Percentiles rank a stretch among this genome's conserved stretches.
phyloP scores from a whole-genome alignment of 2,113 vertebrate species.

The Lepus timidus region DNA sequence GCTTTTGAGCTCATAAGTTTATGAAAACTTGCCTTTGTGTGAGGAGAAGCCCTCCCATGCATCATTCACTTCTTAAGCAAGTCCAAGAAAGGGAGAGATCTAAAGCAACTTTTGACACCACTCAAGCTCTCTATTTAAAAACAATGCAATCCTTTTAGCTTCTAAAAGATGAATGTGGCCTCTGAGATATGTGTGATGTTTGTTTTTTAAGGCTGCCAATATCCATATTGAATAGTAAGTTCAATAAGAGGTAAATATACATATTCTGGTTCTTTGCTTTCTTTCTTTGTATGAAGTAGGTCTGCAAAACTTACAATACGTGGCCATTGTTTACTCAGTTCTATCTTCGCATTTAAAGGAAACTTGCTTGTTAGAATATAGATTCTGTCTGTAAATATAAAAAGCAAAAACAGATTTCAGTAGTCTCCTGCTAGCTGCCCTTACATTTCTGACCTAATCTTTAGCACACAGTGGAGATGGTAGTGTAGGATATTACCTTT shows the following conservation, averaged over 20 bases:
- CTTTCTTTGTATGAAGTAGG: conserved; percentile 17
- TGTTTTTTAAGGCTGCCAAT: conserved; percentile 69
- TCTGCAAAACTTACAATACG: not conserved
- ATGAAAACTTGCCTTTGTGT: conserved; percentile 67
- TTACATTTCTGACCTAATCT: not conserved
- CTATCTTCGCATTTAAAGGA: not conserved
- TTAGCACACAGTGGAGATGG: not conserved
- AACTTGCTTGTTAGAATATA: not conserved
- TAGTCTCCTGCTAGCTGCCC: not conserved
- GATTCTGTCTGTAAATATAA: not conserved
- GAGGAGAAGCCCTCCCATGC: conserved; percentile 18
- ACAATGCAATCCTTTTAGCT: conserved; percentile 66
- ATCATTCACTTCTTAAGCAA: conserved; percentile 75
- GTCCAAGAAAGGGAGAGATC: conserved; percentile 75
- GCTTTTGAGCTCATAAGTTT: conserved; percentile 68
- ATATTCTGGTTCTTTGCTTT: conserved; percentile 33
- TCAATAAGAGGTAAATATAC: conserved; percentile 45
- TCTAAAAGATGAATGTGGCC: conserved; percentile 70
- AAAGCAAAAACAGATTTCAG: not conserved
- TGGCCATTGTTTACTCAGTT: conserved; percentile 37
- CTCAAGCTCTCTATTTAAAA: conserved; percentile 71
- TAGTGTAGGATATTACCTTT: not conserved
- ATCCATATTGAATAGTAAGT: conserved; percentile 74
- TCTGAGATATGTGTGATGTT: conserved; percentile 78
- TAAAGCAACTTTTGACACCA: conserved; percentile 74